Percentiles rank a stretch among this genome's conserved stretches.
phyloP scores from a whole-genome alignment of 2,797 vertebrate genomes.

The Micromesistius poutassou region DNA sequence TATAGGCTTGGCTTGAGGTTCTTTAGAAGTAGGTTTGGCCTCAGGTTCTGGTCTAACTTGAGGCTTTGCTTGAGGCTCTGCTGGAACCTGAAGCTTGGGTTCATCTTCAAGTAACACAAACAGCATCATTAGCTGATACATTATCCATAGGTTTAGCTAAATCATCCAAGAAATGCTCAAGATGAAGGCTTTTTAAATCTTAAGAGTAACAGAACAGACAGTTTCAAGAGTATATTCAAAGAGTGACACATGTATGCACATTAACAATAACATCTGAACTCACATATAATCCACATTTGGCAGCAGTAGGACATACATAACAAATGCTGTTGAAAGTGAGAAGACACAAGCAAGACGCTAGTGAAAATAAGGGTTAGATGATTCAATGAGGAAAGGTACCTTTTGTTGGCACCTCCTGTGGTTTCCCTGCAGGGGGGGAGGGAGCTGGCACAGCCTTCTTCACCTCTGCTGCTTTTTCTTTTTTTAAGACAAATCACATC shows the following conservation, averaged over 20 bases:
- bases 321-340: slow-evolving; percentile 10
- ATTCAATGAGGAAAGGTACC: slow-evolving; percentile 44
- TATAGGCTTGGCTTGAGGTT: slow-evolving; percentile 28
- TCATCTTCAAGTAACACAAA: slow-evolving; percentile 75
- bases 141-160: neutral
- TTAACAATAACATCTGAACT: neutral
- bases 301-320: slow-evolving; percentile 7
- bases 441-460: slow-evolving; percentile 42
- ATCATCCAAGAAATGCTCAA: slow-evolving; percentile 27
- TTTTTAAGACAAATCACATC: slow-evolving; percentile 48
- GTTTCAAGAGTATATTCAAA: neutral
- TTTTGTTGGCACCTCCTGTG: slow-evolving; percentile 49
- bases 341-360: slow-evolving; percentile 12
- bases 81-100: slow-evolving; percentile 64
- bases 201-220: neutral
- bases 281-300: neutral
- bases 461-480: slow-evolving; percentile 45
- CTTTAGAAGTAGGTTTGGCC: slow-evolving; percentile 29
- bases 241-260: slow-evolving; percentile 3
- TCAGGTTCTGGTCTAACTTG: slow-evolving; percentile 42
- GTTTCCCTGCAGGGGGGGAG: slow-evolving; percentile 30
- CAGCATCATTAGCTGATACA: slow-evolving; percentile 33
- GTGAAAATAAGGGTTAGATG: neutral
- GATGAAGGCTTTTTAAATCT: slow-evolving; percentile 1
- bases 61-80: slow-evolving; percentile 48